phyloP scores from a whole-genome alignment of 2,113 vertebrate genomes.

The Micronycteris hirsuta region DNA sequence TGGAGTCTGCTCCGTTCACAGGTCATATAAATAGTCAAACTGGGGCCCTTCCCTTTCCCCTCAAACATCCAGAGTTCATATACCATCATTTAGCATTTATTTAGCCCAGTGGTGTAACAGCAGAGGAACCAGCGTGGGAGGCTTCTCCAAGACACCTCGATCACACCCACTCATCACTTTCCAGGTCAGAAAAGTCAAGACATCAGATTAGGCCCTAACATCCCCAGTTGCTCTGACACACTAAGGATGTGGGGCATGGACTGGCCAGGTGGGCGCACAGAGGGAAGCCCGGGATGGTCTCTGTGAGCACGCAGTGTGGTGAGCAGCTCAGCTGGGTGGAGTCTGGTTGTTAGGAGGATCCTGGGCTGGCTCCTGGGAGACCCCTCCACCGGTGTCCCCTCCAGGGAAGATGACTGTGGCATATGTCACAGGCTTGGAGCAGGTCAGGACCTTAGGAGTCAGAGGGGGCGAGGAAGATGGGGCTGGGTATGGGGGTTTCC shows the following conservation, averaged over 20 bases:
- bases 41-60: neutral
- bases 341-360: neutral
- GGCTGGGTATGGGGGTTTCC: neutral
- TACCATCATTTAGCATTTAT: slow-evolving; percentile 51
- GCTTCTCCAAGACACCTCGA: neutral
- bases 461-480: neutral
- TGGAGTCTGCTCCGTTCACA: neutral
- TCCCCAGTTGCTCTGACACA: neutral
- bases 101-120: neutral
- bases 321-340: neutral
- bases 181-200: neutral
- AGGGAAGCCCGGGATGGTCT: too few species aligned
- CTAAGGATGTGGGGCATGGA: neutral
- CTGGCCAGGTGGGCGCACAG: neutral
- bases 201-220: neutral
- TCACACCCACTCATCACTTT: neutral
- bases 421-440: slow-evolving; percentile 57
- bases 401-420: slow-evolving; percentile 50
- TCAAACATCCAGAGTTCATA: neutral
- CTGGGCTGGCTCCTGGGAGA: neutral
- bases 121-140: neutral
- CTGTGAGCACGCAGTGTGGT: neutral
- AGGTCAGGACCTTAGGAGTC: slow-evolving; percentile 21
- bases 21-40: neutral
- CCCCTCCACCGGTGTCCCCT: neutral